Evolutionary conservation across 2,888 invertebrate species (phyloP).

Genomic region (Trachelus stipa): DNA sequence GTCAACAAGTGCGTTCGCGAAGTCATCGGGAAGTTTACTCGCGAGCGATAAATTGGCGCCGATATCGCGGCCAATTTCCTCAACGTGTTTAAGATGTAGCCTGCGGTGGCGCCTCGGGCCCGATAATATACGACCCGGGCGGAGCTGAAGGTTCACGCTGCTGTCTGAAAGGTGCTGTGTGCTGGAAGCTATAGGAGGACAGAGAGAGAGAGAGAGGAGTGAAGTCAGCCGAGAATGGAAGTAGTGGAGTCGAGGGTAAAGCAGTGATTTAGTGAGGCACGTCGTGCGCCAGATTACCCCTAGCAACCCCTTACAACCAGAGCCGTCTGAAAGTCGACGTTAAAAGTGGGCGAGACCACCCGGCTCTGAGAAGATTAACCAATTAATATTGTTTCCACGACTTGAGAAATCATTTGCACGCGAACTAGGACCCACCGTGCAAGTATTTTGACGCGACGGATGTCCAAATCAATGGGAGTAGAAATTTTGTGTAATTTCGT

Average conservation of each 20-base stretch:
- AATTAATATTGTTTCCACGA: slow-evolving; percentile 42
- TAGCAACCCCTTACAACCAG: slow-evolving; percentile 39
- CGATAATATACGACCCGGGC: slow-evolving; percentile 31
- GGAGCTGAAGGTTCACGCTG: slow-evolving; percentile 20
- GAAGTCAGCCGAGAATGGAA: slow-evolving; percentile 15
- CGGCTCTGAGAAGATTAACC: slow-evolving; percentile 45
- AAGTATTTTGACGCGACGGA: background rate
- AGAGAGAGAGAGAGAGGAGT: slow-evolving; percentile 6
- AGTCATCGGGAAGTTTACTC: slow-evolving; percentile 23
- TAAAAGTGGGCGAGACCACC: slow-evolving; percentile 40
- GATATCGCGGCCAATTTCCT: slow-evolving; percentile 61
- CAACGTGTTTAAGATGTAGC: slow-evolving; percentile 55
- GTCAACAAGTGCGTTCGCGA: slow-evolving; percentile 39
- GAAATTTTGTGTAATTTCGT: background rate
- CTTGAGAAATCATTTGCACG: background rate
- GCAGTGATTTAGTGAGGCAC: slow-evolving; percentile 41
- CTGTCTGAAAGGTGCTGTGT: slow-evolving; percentile 17
- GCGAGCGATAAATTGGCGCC: slow-evolving; percentile 56
- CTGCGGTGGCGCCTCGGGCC: slow-evolving; percentile 33
- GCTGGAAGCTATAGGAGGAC: background rate
- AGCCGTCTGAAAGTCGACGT: slow-evolving; percentile 35
- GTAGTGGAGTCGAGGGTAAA: slow-evolving; percentile 21
- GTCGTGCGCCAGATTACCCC: slow-evolving; percentile 43
- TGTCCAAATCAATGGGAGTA: background rate
- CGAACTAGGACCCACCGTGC: background rate